Evolutionary conservation across 2,797 vertebrate genomes (phyloP), one percentile per base, ranked within the genome.

Genomic region (Antrozous pallidus): DNA sequence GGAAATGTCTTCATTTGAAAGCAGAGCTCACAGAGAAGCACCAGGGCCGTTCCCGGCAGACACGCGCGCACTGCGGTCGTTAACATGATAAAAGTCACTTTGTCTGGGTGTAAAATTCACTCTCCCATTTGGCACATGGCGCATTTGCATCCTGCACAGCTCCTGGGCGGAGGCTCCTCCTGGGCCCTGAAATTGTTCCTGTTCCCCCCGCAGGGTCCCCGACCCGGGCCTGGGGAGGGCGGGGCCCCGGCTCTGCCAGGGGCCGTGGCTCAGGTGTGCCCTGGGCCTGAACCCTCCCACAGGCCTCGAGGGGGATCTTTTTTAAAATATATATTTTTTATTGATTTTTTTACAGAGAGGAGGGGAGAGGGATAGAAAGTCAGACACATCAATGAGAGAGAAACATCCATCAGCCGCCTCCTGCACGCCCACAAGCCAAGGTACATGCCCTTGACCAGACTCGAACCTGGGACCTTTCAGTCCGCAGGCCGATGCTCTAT

Each of bases 11-110:
- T 92, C 95, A 90, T 93, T 96, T 97, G 92, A 96, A 95, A 97
- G 95, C 96, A 96, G 93, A 97, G 83, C 96, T 83, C 88, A 97
- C 94, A 96, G 95, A 90, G 94, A 96, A 95, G 95, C 95, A 94
- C 94, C 93, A 95, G 91, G 93, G 93, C 94, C 42, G 7, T 9
- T n/a, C 94, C 96, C 95, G 94, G 96, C 96, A 97, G 96, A 97
- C 95, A 93, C 51, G 96, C 96, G 95, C 96, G 94, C 96, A 97
- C 95, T 94, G 92, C 83, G 97, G 96, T 97, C 96, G 97, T 97
- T 97, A 97, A 97, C 97, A 97, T 97, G 97, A 97, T 97, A 97
- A 97, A 97, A 97, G 97, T 97, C 95, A 97, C 96, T 97, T 97
- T 97, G 97, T 97, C 96, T 97, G 97, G 95, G 97, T 97, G 97